A percentile compares a stretch with the other conserved stretches of the same genome.
Conservation (phyloP, 2,797 vertebrate species). For the Bradypus variegatus region DNA sequence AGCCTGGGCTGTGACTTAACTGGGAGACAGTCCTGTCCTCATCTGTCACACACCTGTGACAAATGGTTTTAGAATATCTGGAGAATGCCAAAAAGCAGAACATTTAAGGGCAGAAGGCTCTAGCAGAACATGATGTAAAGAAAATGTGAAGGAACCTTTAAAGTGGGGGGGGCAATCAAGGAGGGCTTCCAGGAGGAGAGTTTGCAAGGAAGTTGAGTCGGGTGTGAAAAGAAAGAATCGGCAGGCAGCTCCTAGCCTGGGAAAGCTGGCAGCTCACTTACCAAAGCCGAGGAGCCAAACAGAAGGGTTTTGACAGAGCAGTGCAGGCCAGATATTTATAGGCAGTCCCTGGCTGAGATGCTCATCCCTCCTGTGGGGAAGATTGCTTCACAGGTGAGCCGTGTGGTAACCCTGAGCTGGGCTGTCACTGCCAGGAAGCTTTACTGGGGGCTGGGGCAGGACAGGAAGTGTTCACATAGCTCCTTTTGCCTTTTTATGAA, state of each 20-base stretch:
- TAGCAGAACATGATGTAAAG: background rate
- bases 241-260: background rate
- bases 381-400: constrained; percentile 50
- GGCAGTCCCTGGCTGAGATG: background rate
- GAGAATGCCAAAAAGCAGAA: background rate
- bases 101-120: background rate
- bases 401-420: constrained; percentile 33
- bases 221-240: background rate
- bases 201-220: background rate
- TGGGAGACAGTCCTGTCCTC: background rate
- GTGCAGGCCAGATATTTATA: constrained; percentile 36
- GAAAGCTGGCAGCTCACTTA: constrained; percentile 31
- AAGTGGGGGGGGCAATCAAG: background rate
- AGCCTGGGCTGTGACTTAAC: background rate
- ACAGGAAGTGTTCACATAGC: constrained; percentile 53
- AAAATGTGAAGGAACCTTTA: background rate
- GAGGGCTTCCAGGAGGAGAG: background rate
- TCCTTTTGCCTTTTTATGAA: constrained; percentile 45
- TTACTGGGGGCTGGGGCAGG: background rate
- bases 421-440: constrained; percentile 34
- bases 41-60: background rate
- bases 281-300: background rate
- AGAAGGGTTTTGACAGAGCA: background rate
- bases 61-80: background rate
- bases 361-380: background rate